phyloP scores from a whole-genome alignment of 2,797 vertebrate genomes.

The Helarctos malayanus region DNA sequence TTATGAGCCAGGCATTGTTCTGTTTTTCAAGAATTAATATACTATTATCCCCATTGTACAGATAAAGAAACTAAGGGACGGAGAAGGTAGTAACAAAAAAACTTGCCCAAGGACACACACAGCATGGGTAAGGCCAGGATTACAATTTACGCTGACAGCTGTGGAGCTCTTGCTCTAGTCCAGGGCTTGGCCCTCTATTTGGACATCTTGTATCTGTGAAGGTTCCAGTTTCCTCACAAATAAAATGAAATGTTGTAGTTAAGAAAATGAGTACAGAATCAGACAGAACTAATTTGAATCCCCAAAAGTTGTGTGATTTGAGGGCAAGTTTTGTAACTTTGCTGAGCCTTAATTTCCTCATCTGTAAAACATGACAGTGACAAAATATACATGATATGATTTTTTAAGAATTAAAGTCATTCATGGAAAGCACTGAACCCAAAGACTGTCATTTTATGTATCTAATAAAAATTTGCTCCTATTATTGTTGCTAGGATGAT shows the following conservation, averaged over 20 bases:
- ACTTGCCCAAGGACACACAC: not conserved
- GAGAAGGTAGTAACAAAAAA: not conserved
- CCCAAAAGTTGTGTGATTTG: not conserved
- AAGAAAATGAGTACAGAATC: not conserved
- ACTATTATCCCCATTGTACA: not conserved
- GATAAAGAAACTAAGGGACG: not conserved
- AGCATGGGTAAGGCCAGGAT: not conserved
- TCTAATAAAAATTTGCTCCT: not conserved
- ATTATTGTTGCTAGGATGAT: not conserved
- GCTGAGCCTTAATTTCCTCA: not conserved
- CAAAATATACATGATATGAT: not conserved
- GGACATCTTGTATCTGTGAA: not conserved
- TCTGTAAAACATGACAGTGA: not conserved
- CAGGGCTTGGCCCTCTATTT: not conserved
- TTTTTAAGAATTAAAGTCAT: conserved; percentile 3
- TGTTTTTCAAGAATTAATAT: conserved; percentile 22
- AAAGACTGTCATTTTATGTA: not conserved
- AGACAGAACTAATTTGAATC: conserved; percentile 15
- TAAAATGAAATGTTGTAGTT: not conserved
- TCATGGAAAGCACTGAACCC: not conserved
- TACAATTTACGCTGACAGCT: not conserved
- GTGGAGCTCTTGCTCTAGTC: not conserved
- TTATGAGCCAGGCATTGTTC: not conserved
- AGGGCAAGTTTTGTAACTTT: not conserved
- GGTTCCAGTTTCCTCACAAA: conserved; percentile 10